Conservation (phyloP, 2,888 invertebrate genomes). For the Eudasyphora cyanicolor region DNA sequence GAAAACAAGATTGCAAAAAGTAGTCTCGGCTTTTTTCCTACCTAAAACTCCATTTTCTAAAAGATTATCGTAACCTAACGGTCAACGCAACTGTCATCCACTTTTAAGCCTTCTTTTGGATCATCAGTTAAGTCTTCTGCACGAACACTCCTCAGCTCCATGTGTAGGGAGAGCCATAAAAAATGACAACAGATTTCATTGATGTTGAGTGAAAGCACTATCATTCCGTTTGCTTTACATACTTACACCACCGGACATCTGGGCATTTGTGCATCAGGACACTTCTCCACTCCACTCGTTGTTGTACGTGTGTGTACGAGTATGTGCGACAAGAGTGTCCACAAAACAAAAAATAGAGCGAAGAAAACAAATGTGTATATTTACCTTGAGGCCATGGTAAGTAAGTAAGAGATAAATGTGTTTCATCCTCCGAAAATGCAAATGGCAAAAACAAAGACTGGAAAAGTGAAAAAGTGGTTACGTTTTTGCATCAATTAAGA, state of each 20-base stretch:
- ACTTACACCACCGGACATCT: neutral
- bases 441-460: constrained; percentile 2
- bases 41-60: no score
- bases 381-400: constrained; percentile 37
- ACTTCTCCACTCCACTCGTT: neutral
- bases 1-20: no score
- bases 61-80: no score
- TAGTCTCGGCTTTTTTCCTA: no score
- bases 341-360: constrained; percentile 9
- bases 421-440: constrained; percentile 36
- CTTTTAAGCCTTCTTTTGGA: neutral
- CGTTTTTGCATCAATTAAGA: constrained; percentile 40
- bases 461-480: constrained; percentile 25
- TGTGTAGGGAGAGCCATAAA: neutral
- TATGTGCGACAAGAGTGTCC: constrained; percentile 11
- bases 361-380: constrained; percentile 8
- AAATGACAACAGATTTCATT: constrained; percentile 54
- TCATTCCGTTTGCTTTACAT: constrained; percentile 33
- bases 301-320: neutral
- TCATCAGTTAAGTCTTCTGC: constrained; percentile 8
- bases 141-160: neutral
- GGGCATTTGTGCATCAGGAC: neutral
- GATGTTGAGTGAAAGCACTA: constrained; percentile 43
- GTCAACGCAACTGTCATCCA: no score
- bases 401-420: constrained; percentile 47